A percentile compares a stretch with the other conserved stretches of the same genome.
Conservation (phyloP, 2,888 invertebrate species). For the Phlogophora meticulosa region DNA sequence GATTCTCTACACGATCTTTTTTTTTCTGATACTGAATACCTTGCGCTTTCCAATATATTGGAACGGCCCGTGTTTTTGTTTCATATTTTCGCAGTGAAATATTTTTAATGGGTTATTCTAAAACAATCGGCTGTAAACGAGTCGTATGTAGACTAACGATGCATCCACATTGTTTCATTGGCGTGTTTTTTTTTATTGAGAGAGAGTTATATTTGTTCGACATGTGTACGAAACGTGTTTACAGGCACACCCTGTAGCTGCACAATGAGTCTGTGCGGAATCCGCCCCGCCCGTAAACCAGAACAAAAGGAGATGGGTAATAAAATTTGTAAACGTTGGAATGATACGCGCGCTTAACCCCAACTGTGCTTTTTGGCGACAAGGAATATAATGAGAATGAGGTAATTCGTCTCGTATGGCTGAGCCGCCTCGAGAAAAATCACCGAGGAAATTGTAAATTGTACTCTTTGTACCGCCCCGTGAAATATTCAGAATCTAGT, state of each 20-base stretch:
- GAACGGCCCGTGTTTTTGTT: slow-evolving; percentile 47
- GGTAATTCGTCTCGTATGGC: slow-evolving; percentile 79
- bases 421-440: slow-evolving; percentile 68
- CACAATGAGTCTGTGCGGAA: slow-evolving; percentile 62
- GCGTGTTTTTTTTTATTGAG: slow-evolving; percentile 45
- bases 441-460: slow-evolving; percentile 63
- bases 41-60: slow-evolving; percentile 52
- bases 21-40: slow-evolving; percentile 44
- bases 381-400: slow-evolving; percentile 81
- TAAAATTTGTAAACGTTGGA: slow-evolving; percentile 89
- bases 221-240: slow-evolving; percentile 43
- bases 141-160: slow-evolving; percentile 61
- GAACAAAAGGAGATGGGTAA: slow-evolving; percentile 86
- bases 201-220: slow-evolving; percentile 28
- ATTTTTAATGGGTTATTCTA: slow-evolving; percentile 57
- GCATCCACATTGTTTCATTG: slow-evolving; percentile 37
- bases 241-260: slow-evolving; percentile 66
- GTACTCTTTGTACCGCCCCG: slow-evolving; percentile 36
- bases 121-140: slow-evolving; percentile 61
- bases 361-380: slow-evolving; percentile 78
- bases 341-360: slow-evolving; percentile 89
- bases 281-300: slow-evolving; percentile 72
- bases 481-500: slow-evolving; percentile 52
- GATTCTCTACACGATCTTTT: slow-evolving; percentile 35
- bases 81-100: slow-evolving; percentile 50